Base-by-base conservation (phyloP, 2,888 invertebrate species). In the Leptinotarsa juncta region DNA sequence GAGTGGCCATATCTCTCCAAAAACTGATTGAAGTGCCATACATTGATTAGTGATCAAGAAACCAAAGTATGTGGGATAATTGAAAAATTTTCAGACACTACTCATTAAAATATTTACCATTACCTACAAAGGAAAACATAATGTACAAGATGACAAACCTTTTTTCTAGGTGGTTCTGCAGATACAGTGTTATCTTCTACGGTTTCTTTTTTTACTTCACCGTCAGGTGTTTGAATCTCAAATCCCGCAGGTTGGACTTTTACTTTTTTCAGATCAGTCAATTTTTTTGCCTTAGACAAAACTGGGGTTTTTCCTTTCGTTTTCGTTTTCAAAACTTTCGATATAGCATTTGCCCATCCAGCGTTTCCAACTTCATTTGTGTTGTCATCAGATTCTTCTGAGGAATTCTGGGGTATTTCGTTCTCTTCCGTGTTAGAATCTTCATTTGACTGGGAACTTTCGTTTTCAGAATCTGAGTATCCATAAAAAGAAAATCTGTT, bases 281-380 rank as follows among this genome's bases (percentile, higher is more conserved):
- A 86, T 86, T 94, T 95, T 84, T 95, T 96, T 0, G 96, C 96
- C 84, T 94, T 93, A 0, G 95, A 94, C 53, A 97, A 86, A 0
- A 96, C 94, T 71, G 94, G 87, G 82, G 94, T 94, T 60, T 91
- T 90, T 86, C 93, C 94, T 0, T 95, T 94, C 85, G 94, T 94
- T 48, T 91, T 93, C 2, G 93, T 91, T 75, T 91, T 91, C 32
- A 96, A 89, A 79, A 96, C 94, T 87, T 95, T 95, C 10, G 93
- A 90, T 84, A 96, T 92, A 0, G 94, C 95, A 88, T 96, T 93
- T 2, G 95, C 96, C 96, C 96, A 96, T 3, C 93, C 94, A 77
- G 91, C 88, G 86, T 95, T 95, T 0, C 89, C 90, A 74, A 77
- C 68, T 14, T 70, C 79, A 75, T 77, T 76, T 65, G 81, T 78